Evolutionary conservation across 2,888 invertebrate species (phyloP), one percentile per base, ranked within the genome.

Genomic region (Xylota segnis): DNA sequence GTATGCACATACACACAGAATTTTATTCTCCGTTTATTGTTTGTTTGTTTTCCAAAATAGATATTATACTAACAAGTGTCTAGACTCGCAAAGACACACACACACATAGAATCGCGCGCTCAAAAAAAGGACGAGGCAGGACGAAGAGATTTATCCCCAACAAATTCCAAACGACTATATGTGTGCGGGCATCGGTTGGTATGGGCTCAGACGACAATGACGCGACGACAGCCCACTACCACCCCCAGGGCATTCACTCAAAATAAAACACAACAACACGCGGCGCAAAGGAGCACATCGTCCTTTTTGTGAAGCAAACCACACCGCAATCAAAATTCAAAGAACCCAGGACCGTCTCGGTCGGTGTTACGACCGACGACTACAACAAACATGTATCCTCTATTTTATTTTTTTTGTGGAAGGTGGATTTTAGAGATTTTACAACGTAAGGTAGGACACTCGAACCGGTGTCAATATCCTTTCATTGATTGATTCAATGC

Each of bases 161-260:
- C n/a, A 58, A 56, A 66, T 14, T 14, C 14, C 43, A 34, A 56
- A 10, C 40, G 18, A 18, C 7, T 54, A 5, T 40, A 7, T 27
- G 0, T 37, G 16, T 47, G n/a, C 47, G 23, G 16, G 7, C 5
- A 16, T 32, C 0, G 43, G 5, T 40, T 27, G 47, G 68, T 56
- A 7, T 63, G 70, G 45, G 68, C 56, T 82, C 58, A 68, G 68
- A 82, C 82, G 40, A 75, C 81, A 82, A 75, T 63, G 70, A 68
- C 47, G 34, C 70, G 45, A 56, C 68, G 70, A 63, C 54, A 3
- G 16, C 34, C 43, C 52, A 34, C 18, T 23, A 65, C 75, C 50
- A 52, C 56, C 75, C 45, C 34, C 37, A 10, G 58, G 47, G n/a
- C 18, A 58, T 32, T 47, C 58, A 47, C 54, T 27, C 29, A 43